Evolutionary conservation across 2,888 invertebrate species (phyloP), one percentile per base, ranked within the genome.

Genomic region (Myopa testacea): DNA sequence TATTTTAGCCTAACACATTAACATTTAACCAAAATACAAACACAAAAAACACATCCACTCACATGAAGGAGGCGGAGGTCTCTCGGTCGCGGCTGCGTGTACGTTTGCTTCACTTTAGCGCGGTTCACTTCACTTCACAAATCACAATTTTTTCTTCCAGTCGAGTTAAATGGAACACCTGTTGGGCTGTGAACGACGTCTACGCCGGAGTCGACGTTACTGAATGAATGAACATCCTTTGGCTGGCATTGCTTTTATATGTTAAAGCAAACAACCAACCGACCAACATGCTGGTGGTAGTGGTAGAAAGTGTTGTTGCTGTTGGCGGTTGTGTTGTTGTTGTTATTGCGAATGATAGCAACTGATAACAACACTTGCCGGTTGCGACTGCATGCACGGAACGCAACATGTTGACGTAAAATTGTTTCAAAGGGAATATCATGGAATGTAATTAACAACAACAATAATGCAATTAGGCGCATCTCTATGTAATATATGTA

Each of bases 221-320:
- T 81, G 83, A 86, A 86, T 86, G 83, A 84, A 81, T 82, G 81
- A 80, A 82, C 80, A 82, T 85, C 83, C 84, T 83, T 82, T 80
- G 78, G 79, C 65, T 76, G 80, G 77, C 78, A 82, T 82, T 74
- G 82, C 84, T 84, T 85, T 84, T 86, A 86, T 86, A 86, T 80
- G 78, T 65, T 62, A 38, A 70, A 8, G 10, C 62, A 68, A 73
- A 45, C 69, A 62, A 52, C 40, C 67, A 73, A 69, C 40, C 75
- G 71, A 55, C 74, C 16, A 4, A 26, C 5, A 14, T 62, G 62
- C 8, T 62, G 16, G 62, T 62, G 65, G 60, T 72, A 72, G 78
- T 68, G 62, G 76, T 65, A 67, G 71, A 69, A 55, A 16, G 16
- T 6, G 55, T 55, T 55, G 37, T 65, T 52, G 74, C 45, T 65